phyloP scores from a whole-genome alignment of 2,797 vertebrate species.

The Phalanger gymnotis region DNA sequence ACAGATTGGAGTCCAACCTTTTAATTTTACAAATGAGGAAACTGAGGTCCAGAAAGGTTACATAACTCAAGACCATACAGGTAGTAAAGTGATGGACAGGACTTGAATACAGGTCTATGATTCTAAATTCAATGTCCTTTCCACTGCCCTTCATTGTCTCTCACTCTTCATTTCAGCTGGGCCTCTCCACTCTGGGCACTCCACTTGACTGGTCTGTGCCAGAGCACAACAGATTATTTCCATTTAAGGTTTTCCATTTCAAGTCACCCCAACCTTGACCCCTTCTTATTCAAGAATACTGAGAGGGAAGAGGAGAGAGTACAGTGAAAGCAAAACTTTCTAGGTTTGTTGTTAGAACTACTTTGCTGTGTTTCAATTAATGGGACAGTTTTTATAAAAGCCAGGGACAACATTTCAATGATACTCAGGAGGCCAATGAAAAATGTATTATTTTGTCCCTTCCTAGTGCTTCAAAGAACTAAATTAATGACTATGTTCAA shows the following conservation, averaged over 20 bases:
- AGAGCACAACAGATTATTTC: constrained; percentile 78
- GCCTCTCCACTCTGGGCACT: constrained; percentile 69
- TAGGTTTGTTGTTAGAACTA: constrained; percentile 65
- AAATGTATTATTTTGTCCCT: constrained; percentile 24
- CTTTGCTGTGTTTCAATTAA: constrained; percentile 52
- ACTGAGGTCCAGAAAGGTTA: constrained; percentile 22
- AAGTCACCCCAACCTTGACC: constrained; percentile 75
- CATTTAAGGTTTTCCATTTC: constrained; percentile 78
- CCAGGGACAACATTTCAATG: background rate
- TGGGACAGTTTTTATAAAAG: constrained; percentile 27
- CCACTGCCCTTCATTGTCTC: background rate
- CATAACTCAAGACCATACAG: constrained; percentile 20
- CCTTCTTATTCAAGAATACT: constrained; percentile 77
- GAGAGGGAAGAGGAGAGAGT: constrained; percentile 65
- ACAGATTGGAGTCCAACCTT: background rate
- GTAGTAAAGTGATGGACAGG: constrained; percentile 43
- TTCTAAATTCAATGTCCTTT: background rate
- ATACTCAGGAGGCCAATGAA: background rate
- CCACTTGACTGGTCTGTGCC: constrained; percentile 78
- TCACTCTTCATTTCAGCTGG: background rate
- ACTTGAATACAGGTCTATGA: constrained; percentile 69
- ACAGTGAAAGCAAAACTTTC: background rate
- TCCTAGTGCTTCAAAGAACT: constrained; percentile 60
- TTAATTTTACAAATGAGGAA: constrained; percentile 13
- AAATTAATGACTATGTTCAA: constrained; percentile 71